Conservation (phyloP, 2,797 vertebrate species). For the Etheostoma perlongum region DNA sequence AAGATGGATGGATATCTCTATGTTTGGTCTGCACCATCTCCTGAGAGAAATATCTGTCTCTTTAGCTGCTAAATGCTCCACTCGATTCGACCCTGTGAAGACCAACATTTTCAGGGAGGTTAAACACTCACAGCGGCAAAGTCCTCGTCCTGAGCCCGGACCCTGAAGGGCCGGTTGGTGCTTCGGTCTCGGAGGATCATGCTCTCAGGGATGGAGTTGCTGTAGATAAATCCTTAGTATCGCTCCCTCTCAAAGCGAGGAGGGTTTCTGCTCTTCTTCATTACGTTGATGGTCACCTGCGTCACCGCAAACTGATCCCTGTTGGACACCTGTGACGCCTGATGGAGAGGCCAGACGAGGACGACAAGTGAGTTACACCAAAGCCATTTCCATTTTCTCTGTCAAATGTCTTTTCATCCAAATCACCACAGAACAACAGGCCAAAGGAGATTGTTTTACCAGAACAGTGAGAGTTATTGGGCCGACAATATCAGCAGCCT, state of each 20-base stretch:
- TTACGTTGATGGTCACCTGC: slow-evolving; percentile 86
- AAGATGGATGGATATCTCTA: neutral
- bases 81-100: too few relatives aligned
- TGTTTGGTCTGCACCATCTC: neutral
- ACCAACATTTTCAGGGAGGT: too few relatives aligned
- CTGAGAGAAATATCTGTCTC: neutral
- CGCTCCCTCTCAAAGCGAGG: slow-evolving; percentile 84
- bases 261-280: slow-evolving; percentile 76
- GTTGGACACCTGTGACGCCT: slow-evolving; percentile 89
- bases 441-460: slow-evolving; percentile 75
- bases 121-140: slow-evolving; percentile 85
- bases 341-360: neutral
- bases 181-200: slow-evolving; percentile 83
- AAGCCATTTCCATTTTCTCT: neutral
- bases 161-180: slow-evolving; percentile 84
- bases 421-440: neutral
- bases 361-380: neutral
- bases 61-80: neutral
- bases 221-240: slow-evolving; percentile 84
- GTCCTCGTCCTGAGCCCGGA: slow-evolving; percentile 87
- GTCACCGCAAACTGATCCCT: slow-evolving; percentile 86
- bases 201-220: slow-evolving; percentile 77
- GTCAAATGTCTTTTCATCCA: neutral
- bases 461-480: slow-evolving; percentile 87
- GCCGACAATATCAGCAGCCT: slow-evolving; percentile 79